Conservation (phyloP, 92 coral and sea anemone genomes). For the Heteractis magnifica region DNA sequence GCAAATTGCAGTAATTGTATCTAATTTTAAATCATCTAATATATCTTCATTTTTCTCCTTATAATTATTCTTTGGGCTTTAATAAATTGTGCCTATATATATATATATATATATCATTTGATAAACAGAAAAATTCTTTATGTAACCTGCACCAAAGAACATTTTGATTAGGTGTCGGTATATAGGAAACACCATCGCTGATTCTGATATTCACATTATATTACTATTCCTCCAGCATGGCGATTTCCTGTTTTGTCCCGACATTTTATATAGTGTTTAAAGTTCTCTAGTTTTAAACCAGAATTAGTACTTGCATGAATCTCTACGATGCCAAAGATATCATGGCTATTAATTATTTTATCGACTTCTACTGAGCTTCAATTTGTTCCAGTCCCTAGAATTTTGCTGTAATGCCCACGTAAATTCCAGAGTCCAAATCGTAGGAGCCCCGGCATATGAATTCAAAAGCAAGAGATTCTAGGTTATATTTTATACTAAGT, state of each 20-base stretch:
- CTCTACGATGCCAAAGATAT: constrained; percentile 6
- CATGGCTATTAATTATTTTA: constrained; percentile 4
- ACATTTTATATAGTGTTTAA: constrained; percentile 5
- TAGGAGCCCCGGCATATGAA: constrained; percentile 21
- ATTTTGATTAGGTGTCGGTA: not conserved
- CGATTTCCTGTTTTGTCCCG: constrained; percentile 9
- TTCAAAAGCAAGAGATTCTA: not conserved
- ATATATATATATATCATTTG: not conserved
- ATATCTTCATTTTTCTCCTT: not conserved
- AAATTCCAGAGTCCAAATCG: constrained; percentile 19
- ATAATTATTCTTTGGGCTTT: not conserved
- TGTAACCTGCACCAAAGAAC: not conserved
- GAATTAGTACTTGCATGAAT: not conserved
- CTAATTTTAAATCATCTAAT: not conserved
- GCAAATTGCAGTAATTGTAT: no score
- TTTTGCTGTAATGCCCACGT: constrained; percentile 23
- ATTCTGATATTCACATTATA: not conserved
- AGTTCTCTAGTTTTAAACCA: not conserved
- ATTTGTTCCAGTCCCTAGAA: constrained; percentile 24
- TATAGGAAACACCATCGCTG: no score
- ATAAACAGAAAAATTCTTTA: not conserved
- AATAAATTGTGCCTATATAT: constrained; percentile 9
- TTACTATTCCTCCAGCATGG: constrained; percentile 12
- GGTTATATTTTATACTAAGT: not conserved
- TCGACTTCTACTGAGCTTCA: constrained; percentile 19